Conservation (phyloP, 2,888 invertebrate species). For the Metalampra italica region DNA sequence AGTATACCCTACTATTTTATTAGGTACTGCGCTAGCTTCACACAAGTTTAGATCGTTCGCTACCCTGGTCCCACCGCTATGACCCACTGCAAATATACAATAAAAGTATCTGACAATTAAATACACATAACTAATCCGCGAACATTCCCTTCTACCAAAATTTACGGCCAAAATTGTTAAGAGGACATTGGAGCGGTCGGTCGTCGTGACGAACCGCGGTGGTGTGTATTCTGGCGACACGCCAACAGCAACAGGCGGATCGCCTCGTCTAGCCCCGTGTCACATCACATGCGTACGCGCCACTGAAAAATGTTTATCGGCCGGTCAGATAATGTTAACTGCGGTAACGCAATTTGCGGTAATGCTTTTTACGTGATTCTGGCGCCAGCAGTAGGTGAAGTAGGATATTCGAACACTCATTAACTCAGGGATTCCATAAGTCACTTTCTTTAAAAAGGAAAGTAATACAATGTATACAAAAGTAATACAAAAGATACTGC, state of each 20-base stretch:
- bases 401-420: too few relatives aligned
- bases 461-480: too few relatives aligned
- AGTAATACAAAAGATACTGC: too few relatives aligned
- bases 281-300: neutral
- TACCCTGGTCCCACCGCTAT: too few relatives aligned
- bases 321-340: neutral
- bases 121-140: too few relatives aligned
- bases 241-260: slow-evolving; percentile 20
- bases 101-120: too few relatives aligned
- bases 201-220: slow-evolving; percentile 4
- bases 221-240: slow-evolving; percentile 3
- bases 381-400: neutral
- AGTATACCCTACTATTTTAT: too few relatives aligned
- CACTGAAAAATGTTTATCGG: neutral
- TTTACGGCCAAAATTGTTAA: slow-evolving; percentile 14
- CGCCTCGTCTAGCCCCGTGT: slow-evolving; percentile 2
- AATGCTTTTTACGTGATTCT: neutral
- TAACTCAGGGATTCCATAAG: too few relatives aligned
- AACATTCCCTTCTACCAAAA: neutral
- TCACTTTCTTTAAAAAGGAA: too few relatives aligned
- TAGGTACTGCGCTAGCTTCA: too few relatives aligned
- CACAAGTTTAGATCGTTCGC: too few relatives aligned
- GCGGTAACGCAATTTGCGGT: slow-evolving; percentile 2
- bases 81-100: too few relatives aligned
- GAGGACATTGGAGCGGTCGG: slow-evolving; percentile 5